phyloP scores from a whole-genome alignment of 2,888 invertebrate genomes.

The Chydorus sphaericus region DNA sequence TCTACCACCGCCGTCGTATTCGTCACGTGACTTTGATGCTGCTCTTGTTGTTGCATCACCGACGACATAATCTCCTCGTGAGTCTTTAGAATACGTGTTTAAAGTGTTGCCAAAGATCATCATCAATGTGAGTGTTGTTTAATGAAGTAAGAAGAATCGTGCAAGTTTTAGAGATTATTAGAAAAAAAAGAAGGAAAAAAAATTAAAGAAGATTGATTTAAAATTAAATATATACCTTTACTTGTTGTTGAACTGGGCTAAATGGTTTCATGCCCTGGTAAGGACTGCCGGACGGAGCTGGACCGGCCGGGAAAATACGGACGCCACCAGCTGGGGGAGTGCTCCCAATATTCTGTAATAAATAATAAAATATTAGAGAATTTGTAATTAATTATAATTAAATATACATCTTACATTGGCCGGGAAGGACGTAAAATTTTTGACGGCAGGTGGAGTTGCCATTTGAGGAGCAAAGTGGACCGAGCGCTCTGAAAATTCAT shows the following conservation, averaged over 20 bases:
- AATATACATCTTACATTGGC: not conserved
- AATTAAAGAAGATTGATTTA: not conserved
- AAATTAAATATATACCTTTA: not conserved
- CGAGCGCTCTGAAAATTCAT: too few species aligned
- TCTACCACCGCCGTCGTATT: too few species aligned
- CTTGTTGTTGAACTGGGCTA: too few species aligned
- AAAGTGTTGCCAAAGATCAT: too few species aligned
- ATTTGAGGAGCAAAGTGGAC: not conserved
- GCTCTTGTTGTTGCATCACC: too few species aligned
- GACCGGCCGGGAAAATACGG: conserved; percentile 13
- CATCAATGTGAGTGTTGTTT: not conserved
- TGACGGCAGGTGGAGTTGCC: not conserved
- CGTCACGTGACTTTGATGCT: too few species aligned
- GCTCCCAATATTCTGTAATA: not conserved
- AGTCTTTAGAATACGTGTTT: too few species aligned
- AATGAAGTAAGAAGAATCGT: not conserved
- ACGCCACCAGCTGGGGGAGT: conserved; percentile 15
- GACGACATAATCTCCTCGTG: too few species aligned
- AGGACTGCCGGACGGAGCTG: conserved; percentile 5
- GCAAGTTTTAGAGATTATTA: not conserved
- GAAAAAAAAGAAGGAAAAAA: not conserved
- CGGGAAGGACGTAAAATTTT: not conserved
- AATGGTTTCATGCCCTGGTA: too few species aligned
- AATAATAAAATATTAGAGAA: not conserved
- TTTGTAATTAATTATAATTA: not conserved